These are phyloP conservation scores for Panthera uncia DNA, from an alignment of 2,113 vertebrate species.

Conservation along the genomic window DNA sequence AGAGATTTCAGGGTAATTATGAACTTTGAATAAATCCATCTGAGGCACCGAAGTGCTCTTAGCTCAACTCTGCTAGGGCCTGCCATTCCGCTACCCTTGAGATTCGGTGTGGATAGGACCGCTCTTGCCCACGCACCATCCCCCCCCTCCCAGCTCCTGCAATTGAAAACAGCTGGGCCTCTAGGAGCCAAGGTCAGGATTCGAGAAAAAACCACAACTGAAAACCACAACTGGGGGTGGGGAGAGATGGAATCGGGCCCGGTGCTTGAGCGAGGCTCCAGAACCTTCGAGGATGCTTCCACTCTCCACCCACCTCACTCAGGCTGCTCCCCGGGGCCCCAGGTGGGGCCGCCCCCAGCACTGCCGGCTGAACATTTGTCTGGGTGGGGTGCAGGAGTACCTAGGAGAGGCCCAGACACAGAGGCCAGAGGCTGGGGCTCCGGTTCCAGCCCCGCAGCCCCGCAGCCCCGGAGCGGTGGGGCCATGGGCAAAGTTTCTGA, in stretches of 20 bases:
- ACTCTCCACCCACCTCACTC: neutral
- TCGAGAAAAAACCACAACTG: conserved; percentile 56
- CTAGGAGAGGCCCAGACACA: neutral
- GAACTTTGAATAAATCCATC: conserved; percentile 79
- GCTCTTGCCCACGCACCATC: neutral
- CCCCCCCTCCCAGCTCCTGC: neutral
- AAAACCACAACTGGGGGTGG: conserved; percentile 40
- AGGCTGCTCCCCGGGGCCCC: neutral
- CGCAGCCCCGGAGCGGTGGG: neutral
- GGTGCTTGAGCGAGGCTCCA: neutral
- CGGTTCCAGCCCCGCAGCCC: neutral
- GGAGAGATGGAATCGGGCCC: conserved; percentile 23
- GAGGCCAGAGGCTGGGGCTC: neutral
- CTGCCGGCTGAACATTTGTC: too few relatives aligned
- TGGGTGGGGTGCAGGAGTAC: neutral
- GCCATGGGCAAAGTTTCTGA: conserved; percentile 8
- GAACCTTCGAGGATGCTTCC: neutral
- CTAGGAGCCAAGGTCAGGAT: conserved; percentile 58
- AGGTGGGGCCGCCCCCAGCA: neutral
- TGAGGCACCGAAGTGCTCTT: conserved; percentile 63
- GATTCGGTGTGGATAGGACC: conserved; percentile 52
- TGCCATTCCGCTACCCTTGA: conserved; percentile 13
- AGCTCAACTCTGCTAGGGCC: conserved; percentile 65
- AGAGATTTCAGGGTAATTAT: conserved; percentile 78
- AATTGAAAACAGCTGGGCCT: conserved; percentile 72